These are phyloP conservation scores for Ploceus nigricollis DNA, from an alignment of 2,113 vertebrate genomes.

Conservation along the genomic window DNA sequence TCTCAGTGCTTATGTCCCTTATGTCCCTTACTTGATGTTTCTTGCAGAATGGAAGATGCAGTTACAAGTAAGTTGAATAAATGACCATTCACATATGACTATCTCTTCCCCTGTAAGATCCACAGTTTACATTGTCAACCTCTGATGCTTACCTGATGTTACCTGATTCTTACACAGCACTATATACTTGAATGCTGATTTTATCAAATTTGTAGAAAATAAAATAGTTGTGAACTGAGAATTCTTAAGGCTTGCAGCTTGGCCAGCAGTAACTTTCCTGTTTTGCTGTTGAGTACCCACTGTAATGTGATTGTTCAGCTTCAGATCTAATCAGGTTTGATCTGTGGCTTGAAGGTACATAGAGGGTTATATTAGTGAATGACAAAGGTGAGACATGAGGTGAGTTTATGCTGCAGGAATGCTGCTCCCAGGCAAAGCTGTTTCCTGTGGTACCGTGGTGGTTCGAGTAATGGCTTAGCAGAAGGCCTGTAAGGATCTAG, in stretches of 20 bases:
- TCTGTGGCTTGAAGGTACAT: not conserved
- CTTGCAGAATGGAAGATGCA: not conserved
- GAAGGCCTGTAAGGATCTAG: not conserved
- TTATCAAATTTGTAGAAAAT: not conserved
- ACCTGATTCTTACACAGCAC: not conserved
- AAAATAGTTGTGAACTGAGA: not conserved
- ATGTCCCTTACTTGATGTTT: too few relatives aligned
- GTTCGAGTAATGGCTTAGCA: not conserved
- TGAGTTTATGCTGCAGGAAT: not conserved
- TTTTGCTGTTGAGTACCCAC: not conserved
- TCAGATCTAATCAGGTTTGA: not conserved
- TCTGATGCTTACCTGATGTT: not conserved
- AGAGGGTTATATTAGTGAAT: not conserved
- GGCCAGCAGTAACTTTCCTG: not conserved
- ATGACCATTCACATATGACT: not conserved
- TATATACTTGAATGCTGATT: not conserved
- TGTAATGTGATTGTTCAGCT: not conserved
- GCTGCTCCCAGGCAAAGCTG: not conserved
- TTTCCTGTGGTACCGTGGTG: not conserved
- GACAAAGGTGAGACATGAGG: not conserved
- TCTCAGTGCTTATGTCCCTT: not conserved
- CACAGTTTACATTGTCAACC: not conserved
- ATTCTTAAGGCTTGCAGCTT: not conserved
- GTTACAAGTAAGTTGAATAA: not conserved
- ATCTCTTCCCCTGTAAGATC: not conserved